A percentile compares a stretch with the other conserved stretches of the same genome.
Conservation (phyloP, 1,140 invertebrate species). For the Ephestia elutella region DNA sequence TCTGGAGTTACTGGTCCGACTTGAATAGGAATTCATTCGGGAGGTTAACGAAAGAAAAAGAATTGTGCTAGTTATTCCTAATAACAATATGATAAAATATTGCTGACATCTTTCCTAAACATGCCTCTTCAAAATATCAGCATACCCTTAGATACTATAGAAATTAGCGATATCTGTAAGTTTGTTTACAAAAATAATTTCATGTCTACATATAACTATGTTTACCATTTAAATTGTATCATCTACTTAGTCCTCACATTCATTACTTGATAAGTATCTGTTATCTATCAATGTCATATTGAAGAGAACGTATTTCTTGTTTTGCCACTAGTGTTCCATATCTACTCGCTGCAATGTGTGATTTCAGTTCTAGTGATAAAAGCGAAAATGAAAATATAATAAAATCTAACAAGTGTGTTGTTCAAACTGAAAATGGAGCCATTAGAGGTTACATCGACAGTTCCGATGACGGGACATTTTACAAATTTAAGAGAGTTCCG, state of each 20-base stretch:
- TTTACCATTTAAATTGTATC: not conserved
- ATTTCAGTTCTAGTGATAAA: not conserved
- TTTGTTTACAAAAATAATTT: no score
- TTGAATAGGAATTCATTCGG: no score
- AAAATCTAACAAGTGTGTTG: not conserved
- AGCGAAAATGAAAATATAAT: not conserved
- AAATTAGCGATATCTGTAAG: no score
- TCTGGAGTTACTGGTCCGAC: no score
- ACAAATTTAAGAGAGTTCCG: slow-evolving; percentile 4
- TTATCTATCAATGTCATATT: slow-evolving; percentile 4
- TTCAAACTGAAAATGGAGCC: not conserved
- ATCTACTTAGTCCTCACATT: not conserved
- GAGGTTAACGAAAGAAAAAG: no score
- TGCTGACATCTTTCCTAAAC: no score
- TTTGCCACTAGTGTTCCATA: not conserved
- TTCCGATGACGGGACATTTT: not conserved
- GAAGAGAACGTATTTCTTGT: not conserved
- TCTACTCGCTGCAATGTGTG: not conserved
- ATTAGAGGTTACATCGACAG: not conserved
- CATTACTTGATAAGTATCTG: not conserved
- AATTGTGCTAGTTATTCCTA: no score
- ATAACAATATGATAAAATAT: no score
- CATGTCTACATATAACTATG: not conserved
- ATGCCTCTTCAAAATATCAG: no score
- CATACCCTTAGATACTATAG: no score